These are phyloP conservation scores for Mycogona germanica DNA, from an alignment of 2,888 invertebrate genomes.

Conservation along the genomic window DNA sequence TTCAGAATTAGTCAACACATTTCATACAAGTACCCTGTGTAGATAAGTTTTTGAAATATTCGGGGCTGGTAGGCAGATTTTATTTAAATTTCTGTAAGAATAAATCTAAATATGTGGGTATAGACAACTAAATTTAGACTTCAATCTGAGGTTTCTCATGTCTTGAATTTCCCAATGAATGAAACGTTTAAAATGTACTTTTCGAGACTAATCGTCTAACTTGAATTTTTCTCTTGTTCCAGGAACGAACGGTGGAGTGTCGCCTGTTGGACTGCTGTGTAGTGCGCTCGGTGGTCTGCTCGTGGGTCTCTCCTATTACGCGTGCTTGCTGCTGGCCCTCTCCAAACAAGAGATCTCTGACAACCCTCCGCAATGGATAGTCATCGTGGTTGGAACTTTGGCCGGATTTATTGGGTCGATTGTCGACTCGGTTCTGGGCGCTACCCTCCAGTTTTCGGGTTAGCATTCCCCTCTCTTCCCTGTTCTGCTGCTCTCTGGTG, in stretches of 20 bases:
- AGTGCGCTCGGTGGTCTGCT: constrained; percentile 53
- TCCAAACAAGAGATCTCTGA: constrained; percentile 44
- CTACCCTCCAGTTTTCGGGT: constrained; percentile 76
- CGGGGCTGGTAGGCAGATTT: too few relatives aligned
- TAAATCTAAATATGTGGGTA: too few relatives aligned
- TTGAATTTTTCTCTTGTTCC: constrained; percentile 13
- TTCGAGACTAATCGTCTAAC: too few relatives aligned
- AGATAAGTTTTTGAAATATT: too few relatives aligned
- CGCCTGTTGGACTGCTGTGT: constrained; percentile 41
- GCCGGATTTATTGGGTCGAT: constrained; percentile 68
- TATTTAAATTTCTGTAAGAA: too few relatives aligned
- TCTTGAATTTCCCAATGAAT: too few relatives aligned
- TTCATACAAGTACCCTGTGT: too few relatives aligned
- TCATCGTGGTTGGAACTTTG: constrained; percentile 55
- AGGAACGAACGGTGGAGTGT: constrained; percentile 85
- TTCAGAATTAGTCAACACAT: too few relatives aligned
- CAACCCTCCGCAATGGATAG: constrained; percentile 47
- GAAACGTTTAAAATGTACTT: too few relatives aligned
- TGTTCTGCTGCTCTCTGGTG: too few relatives aligned
- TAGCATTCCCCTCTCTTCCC: constrained; percentile 11
- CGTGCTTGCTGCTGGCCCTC: constrained; percentile 49
- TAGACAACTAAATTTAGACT: neutral
- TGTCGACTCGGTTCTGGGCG: constrained; percentile 71
- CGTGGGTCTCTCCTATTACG: constrained; percentile 59
- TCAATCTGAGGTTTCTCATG: neutral